These are phyloP conservation scores for Orchestes rusci DNA, from an alignment of 2,888 invertebrate species.

Conservation along the genomic window DNA sequence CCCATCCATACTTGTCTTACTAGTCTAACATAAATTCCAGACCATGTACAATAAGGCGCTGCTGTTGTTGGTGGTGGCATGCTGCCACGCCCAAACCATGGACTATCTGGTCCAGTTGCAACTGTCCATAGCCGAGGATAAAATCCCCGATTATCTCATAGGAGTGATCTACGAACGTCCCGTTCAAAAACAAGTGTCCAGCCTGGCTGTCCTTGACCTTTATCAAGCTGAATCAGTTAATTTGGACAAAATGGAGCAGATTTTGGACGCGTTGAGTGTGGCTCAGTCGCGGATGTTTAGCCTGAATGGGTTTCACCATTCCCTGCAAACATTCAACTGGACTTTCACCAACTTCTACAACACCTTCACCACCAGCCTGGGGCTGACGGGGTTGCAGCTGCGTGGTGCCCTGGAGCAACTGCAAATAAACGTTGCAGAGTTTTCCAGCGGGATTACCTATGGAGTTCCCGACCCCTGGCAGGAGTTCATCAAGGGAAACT, in stretches of 20 bases:
- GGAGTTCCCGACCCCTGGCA: constrained; percentile 23
- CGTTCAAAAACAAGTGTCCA: constrained; percentile 5
- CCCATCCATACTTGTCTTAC: too few species aligned
- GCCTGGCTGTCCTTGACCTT: constrained; percentile 11
- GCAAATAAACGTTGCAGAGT: constrained; percentile 16
- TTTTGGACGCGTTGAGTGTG: constrained; percentile 12
- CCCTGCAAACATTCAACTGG: constrained; percentile 14
- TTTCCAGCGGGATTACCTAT: constrained; percentile 19
- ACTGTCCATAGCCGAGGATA: constrained; percentile 13
- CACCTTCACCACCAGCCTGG: constrained; percentile 11
- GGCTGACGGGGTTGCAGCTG: constrained; percentile 16
- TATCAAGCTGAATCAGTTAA: constrained; percentile 5
- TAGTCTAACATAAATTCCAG: too few species aligned
- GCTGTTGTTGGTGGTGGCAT: too few species aligned
- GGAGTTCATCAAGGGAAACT: constrained; percentile 26
- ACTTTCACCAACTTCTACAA: constrained; percentile 24
- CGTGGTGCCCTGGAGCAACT: constrained; percentile 16
- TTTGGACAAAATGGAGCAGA: constrained; percentile 4
- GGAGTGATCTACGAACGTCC: constrained; percentile 12
- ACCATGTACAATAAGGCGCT: too few species aligned
- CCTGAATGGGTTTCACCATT: constrained; percentile 21
- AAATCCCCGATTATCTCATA: constrained; percentile 16
- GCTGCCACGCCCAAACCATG: too few species aligned
- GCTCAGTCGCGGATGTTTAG: constrained; percentile 14
- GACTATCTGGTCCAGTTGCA: constrained; percentile 13